These are phyloP conservation scores for Pogoniulus pusillus DNA, from an alignment of 2,797 vertebrate genomes.

Conservation along the genomic window DNA sequence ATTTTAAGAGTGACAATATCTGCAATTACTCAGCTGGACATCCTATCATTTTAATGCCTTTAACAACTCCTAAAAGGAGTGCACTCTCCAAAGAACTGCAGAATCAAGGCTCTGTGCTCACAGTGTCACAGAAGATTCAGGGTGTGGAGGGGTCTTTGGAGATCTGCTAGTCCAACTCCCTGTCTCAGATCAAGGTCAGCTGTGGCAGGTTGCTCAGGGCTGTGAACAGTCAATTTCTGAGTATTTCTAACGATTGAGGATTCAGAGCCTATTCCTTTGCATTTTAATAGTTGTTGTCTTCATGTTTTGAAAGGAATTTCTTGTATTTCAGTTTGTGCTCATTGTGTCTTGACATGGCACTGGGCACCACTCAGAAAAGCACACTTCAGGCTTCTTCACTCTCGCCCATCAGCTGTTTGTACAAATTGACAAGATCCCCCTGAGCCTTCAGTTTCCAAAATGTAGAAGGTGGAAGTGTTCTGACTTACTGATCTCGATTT, in stretches of 20 bases:
- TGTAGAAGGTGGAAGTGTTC: not conserved
- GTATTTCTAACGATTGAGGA: not conserved
- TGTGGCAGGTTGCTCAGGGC: not conserved
- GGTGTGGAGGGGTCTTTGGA: not conserved
- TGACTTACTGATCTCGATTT: not conserved
- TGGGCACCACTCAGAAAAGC: not conserved
- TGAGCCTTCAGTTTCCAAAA: not conserved
- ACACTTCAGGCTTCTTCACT: not conserved
- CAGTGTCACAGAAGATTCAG: not conserved
- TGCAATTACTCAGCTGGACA: not conserved
- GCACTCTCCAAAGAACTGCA: not conserved
- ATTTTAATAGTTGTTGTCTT: not conserved
- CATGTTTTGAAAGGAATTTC: not conserved
- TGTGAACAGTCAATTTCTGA: fast-evolving
- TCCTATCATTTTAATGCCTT: not conserved
- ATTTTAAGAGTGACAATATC: not conserved
- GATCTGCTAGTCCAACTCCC: not conserved
- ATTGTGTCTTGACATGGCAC: not conserved
- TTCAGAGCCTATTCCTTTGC: not conserved
- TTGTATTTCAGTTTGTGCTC: not conserved
- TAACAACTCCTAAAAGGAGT: not conserved
- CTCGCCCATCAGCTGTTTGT: not conserved
- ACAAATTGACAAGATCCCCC: not conserved
- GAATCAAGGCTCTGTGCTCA: not conserved
- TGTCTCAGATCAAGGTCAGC: not conserved